Evolutionary conservation across 2,888 invertebrate species (phyloP).

Genomic region (Parochlus steinenii): DNA sequence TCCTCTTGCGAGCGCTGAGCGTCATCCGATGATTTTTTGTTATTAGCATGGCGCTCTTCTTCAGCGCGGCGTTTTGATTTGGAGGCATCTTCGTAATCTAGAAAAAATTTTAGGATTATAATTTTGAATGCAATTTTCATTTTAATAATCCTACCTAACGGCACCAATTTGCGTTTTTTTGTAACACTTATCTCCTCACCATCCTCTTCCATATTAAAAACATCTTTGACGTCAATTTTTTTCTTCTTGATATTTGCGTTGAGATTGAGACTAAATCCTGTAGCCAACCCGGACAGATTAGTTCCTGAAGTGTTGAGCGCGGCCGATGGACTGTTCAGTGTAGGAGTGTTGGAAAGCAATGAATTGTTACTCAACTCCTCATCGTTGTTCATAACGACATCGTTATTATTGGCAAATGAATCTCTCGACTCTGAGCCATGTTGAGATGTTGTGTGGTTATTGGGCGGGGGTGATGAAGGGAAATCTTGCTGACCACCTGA

Average conservation of each 20-base stretch:
- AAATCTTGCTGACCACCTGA: slow-evolving; percentile 25
- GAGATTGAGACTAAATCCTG: slow-evolving; percentile 31
- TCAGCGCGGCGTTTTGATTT: slow-evolving; percentile 13
- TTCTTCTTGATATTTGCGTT: slow-evolving; percentile 39
- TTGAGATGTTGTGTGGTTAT: too few species aligned
- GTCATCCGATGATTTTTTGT: slow-evolving; percentile 37
- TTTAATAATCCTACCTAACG: slow-evolving; percentile 36
- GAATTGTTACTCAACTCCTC: slow-evolving; percentile 34
- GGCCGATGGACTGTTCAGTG: slow-evolving; percentile 14
- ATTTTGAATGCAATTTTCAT: slow-evolving; percentile 3
- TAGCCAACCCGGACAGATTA: slow-evolving; percentile 17
- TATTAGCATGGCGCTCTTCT: slow-evolving; percentile 10
- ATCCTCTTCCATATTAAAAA: slow-evolving; percentile 74
- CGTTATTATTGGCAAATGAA: slow-evolving; percentile 16
- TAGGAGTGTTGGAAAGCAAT: slow-evolving; percentile 19
- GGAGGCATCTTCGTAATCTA: slow-evolving; percentile 16
- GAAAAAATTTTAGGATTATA: background rate
- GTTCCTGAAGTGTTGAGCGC: background rate
- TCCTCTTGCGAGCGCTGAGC: slow-evolving; percentile 69
- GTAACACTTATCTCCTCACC: slow-evolving; percentile 35
- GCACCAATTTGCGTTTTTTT: slow-evolving; percentile 65
- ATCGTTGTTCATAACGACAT: slow-evolving; percentile 17
- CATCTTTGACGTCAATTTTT: slow-evolving; percentile 65
- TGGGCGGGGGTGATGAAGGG: slow-evolving; percentile 9
- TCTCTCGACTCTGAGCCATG: slow-evolving; percentile 25